Conservation (phyloP, 1,140 invertebrate species). For the Proctacanthus coquilletti region DNA sequence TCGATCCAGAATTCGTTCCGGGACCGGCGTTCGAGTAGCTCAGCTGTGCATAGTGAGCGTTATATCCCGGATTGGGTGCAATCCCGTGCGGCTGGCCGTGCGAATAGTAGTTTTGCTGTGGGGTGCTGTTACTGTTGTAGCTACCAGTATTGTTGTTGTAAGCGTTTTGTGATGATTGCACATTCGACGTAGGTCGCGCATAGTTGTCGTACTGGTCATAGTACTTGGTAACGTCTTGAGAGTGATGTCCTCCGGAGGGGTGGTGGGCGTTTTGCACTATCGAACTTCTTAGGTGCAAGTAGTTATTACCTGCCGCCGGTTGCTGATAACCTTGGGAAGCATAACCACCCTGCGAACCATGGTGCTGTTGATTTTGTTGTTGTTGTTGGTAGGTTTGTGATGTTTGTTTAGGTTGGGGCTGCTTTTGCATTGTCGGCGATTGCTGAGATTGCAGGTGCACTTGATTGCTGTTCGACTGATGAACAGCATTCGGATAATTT, state of each 20-base stretch:
- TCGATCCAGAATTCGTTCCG: not conserved
- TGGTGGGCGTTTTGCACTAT: slow-evolving; percentile 27
- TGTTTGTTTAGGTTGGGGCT: slow-evolving; percentile 31
- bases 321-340: slow-evolving; percentile 21
- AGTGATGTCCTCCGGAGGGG: slow-evolving; percentile 21
- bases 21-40: not conserved
- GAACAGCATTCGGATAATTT: not conserved
- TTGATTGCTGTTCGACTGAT: not conserved
- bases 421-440: slow-evolving; percentile 15
- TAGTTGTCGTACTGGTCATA: slow-evolving; percentile 12
- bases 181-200: not conserved
- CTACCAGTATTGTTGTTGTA: not conserved
- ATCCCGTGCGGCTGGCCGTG: too few relatives aligned
- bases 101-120: too few relatives aligned
- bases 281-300: slow-evolving; percentile 23
- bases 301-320: slow-evolving; percentile 15
- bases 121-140: slow-evolving; percentile 3
- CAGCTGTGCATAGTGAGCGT: not conserved
- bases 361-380: slow-evolving; percentile 23
- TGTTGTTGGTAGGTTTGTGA: slow-evolving; percentile 30
- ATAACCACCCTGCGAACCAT: slow-evolving; percentile 21
- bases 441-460: not conserved
- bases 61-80: slow-evolving; percentile 1
- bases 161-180: not conserved
- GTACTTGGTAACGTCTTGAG: slow-evolving; percentile 3